Base-by-base conservation (phyloP, 2,113 vertebrate genomes). In the Odontesthes bonariensis region DNA sequence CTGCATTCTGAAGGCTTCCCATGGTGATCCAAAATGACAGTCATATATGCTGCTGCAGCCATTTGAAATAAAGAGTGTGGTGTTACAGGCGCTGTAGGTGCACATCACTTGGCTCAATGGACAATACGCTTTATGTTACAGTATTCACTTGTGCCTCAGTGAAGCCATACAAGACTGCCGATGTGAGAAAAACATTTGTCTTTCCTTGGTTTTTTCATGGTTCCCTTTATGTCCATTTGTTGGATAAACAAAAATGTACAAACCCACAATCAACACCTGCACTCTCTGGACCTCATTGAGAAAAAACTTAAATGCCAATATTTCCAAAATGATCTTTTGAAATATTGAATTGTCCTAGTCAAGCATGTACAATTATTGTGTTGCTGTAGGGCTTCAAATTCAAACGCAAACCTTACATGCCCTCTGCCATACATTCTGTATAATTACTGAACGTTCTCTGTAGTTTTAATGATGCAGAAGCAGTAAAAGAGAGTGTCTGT, bases 241-340 rank as follows among this genome's bases (percentile, higher is more conserved):
- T 52, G 75, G 69, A 88, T 71, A 69, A 76, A 73, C 73, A 86
- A 56, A 78, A 69, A 38, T 6, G 5, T 38, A 2, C 35, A 27
- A 27, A 61, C 40, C 2, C 55, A 72, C 44, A 73, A 57, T 72
- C 62, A 55, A 8, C 51, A 53, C 62, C 55, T 72, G 8, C 68
- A 83, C 90, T 78, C 85, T 74, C 35, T 69, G 86, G 87, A 80
- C 23, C 61, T 40, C 12, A 38, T 77, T n/a, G 42, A 80, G 40
- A 80, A 59, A 12, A 86, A 91, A 27, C 27, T 89, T 88, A 94
- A 94, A 94, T 90, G 93, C 86, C 92, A 95, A 77, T 83, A 92
- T 90, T 93, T 94, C 89, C 88, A 89, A 89, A 80, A 73, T 86
- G 84, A 55, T 89, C 42, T 55, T 75, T 75, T 75, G 71, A 88